A percentile compares a stretch with the other conserved stretches of the same genome.
These are phyloP conservation scores for Drosophila sucinea DNA, from an alignment of 1,140 invertebrate species.

Conservation along the genomic window DNA sequence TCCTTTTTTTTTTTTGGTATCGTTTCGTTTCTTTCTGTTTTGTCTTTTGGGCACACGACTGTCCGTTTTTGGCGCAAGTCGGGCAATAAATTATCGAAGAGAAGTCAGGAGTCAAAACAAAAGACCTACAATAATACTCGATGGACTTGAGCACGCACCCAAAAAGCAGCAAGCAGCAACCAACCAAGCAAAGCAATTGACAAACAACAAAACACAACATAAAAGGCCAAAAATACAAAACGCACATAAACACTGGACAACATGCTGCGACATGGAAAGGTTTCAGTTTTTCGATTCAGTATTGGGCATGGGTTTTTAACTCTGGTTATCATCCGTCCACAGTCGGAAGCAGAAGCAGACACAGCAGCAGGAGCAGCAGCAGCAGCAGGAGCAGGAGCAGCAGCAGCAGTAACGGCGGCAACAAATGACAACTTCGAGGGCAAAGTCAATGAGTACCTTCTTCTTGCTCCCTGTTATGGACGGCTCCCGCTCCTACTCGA, in stretches of 20 bases:
- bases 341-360: slow-evolving; percentile 15
- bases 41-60: slow-evolving; percentile 48
- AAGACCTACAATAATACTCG: slow-evolving; percentile 58
- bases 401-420: slow-evolving; percentile 36
- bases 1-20: neutral
- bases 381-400: slow-evolving; percentile 12
- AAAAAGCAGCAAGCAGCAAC: slow-evolving; percentile 9
- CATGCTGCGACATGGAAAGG: slow-evolving; percentile 57
- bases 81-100: slow-evolving; percentile 72
- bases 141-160: slow-evolving; percentile 63
- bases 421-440: slow-evolving; percentile 69
- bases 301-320: slow-evolving; percentile 28
- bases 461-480: slow-evolving; percentile 71
- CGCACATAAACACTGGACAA: slow-evolving; percentile 39
- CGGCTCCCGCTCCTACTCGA: slow-evolving; percentile 38
- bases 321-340: slow-evolving; percentile 45
- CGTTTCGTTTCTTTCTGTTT: slow-evolving; percentile 18
- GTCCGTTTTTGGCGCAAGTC: slow-evolving; percentile 67
- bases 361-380: slow-evolving; percentile 15
- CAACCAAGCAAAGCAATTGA: slow-evolving; percentile 53
- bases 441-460: slow-evolving; percentile 78
- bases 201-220: slow-evolving; percentile 36
- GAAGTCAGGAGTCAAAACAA: slow-evolving; percentile 66
- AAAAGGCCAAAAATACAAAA: slow-evolving; percentile 62
- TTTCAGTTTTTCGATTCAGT: slow-evolving; percentile 48